These are phyloP conservation scores for Bombus huntii DNA, from an alignment of 1,140 invertebrate genomes.

Conservation along the genomic window DNA sequence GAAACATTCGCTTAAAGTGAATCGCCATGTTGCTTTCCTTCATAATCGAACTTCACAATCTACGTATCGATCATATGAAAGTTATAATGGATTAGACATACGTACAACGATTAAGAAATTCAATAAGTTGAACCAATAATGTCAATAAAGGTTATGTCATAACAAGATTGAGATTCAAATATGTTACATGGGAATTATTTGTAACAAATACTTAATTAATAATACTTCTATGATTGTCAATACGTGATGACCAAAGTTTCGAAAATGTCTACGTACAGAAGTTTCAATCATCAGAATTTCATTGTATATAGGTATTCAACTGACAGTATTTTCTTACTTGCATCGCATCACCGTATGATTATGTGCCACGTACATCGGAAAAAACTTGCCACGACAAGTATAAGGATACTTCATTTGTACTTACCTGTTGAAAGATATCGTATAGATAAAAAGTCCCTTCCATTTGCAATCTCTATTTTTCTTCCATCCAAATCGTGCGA, in stretches of 20 bases:
- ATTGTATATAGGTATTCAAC: not conserved
- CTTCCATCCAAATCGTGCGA: not conserved
- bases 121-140: not conserved
- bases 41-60: too few relatives aligned
- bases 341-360: not conserved
- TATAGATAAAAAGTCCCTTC: not conserved
- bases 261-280: not conserved
- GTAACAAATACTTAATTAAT: not conserved
- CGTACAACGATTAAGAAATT: too few relatives aligned
- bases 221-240: not conserved
- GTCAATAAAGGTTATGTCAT: not conserved
- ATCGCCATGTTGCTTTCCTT: not conserved
- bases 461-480: not conserved
- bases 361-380: not conserved
- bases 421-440: slow-evolving; percentile 9
- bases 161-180: not conserved
- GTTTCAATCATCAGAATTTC: not conserved
- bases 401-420: slow-evolving; percentile 15
- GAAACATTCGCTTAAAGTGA: not conserved
- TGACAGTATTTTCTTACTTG: not conserved
- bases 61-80: too few relatives aligned
- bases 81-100: too few relatives aligned
- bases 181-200: not conserved
- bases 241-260: not conserved
- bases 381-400: slow-evolving; percentile 31